These are phyloP conservation scores for Linepithema humile DNA, from an alignment of 1,140 invertebrate genomes.

Conservation along the genomic window DNA sequence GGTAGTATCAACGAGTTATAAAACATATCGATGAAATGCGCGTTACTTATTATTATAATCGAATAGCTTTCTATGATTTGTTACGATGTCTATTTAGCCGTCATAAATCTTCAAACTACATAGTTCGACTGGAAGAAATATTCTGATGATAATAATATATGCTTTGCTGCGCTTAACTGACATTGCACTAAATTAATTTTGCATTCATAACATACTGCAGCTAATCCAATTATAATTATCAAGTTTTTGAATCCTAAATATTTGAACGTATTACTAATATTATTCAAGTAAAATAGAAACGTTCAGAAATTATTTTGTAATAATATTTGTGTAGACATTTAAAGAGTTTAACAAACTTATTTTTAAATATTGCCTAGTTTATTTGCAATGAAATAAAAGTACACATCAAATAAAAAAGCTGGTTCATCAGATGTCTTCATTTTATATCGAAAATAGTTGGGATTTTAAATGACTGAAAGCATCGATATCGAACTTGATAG, in stretches of 20 bases:
- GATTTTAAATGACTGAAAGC: background rate
- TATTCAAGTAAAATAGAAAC: background rate
- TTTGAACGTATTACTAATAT: background rate
- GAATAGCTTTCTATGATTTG: constrained; percentile 39
- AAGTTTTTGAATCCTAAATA: too few relatives aligned
- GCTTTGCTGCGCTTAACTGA: background rate
- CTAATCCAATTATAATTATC: background rate
- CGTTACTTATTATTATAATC: constrained; percentile 42
- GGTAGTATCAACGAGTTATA: constrained; percentile 38
- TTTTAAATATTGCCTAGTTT: background rate
- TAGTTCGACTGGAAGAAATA: background rate
- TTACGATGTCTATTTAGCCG: constrained; percentile 9
- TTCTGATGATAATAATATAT: background rate
- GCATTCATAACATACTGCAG: background rate
- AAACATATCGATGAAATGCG: constrained; percentile 19
- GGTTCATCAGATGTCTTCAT: background rate
- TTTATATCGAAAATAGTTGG: background rate
- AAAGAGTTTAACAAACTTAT: background rate
- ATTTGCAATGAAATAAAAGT: background rate
- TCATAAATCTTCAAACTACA: background rate
- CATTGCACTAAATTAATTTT: constrained; percentile 10
- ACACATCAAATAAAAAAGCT: background rate
- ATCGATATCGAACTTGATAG: constrained; percentile 11
- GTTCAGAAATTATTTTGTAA: background rate
- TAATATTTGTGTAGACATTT: background rate